Evolutionary conservation across 2,888 invertebrate genomes (phyloP).

Genomic region (Eugnorisma glareosa): DNA sequence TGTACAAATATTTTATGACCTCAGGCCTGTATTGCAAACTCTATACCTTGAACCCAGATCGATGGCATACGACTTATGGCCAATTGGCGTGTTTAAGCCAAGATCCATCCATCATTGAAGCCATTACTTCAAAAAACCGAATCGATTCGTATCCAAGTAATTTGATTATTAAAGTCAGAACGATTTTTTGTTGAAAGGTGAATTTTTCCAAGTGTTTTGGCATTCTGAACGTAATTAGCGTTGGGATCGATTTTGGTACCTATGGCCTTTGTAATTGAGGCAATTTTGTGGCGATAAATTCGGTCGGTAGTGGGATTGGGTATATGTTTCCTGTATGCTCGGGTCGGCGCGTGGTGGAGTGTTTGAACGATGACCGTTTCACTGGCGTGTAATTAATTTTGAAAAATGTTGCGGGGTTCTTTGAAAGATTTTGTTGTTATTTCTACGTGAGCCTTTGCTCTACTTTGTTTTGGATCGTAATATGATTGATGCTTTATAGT

Average conservation of each 20-base stretch:
- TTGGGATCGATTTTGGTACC: constrained; percentile 64
- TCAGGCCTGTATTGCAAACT: constrained; percentile 49
- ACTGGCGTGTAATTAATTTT: constrained; percentile 42
- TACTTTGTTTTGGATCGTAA: neutral
- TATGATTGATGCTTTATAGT: constrained; percentile 19
- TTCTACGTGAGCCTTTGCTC: constrained; percentile 5
- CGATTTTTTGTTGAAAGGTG: constrained; percentile 27
- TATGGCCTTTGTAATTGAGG: constrained; percentile 69
- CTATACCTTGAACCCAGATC: constrained; percentile 67
- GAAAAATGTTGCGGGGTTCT: constrained; percentile 13
- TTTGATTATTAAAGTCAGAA: constrained; percentile 57
- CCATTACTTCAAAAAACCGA: constrained; percentile 58
- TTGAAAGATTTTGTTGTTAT: constrained; percentile 17
- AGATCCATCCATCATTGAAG: constrained; percentile 56
- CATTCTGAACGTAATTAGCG: constrained; percentile 53
- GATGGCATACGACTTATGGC: constrained; percentile 65
- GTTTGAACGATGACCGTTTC: constrained; percentile 48
- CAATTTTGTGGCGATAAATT: constrained; percentile 73
- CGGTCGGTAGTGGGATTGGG: constrained; percentile 54
- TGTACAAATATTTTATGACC: constrained; percentile 62
- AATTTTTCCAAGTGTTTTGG: constrained; percentile 42
- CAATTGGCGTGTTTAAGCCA: constrained; percentile 59
- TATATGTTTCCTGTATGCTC: constrained; percentile 60
- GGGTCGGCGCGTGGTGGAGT: constrained; percentile 54
- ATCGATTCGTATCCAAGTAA: constrained; percentile 58